Evolutionary conservation across 2,888 invertebrate species (phyloP).

Genomic region (Iselma pallidipennis): DNA sequence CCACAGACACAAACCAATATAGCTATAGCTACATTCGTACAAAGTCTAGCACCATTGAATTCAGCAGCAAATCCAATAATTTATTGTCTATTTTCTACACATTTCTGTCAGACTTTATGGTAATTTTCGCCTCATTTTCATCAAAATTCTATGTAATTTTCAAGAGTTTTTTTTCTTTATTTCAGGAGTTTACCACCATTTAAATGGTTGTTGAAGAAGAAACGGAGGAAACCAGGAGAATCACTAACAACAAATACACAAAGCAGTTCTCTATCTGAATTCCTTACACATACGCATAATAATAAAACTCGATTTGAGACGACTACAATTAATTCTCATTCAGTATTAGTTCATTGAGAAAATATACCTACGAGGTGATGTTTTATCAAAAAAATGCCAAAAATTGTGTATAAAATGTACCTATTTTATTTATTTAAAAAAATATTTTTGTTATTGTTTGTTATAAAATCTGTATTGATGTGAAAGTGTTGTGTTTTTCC

Average conservation of each 20-base stretch:
- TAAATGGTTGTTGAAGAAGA: slow-evolving; percentile 44
- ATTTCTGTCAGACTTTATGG: slow-evolving; percentile 84
- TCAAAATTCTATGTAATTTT: neutral
- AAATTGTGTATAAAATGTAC: neutral
- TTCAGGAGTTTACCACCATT: slow-evolving; percentile 44
- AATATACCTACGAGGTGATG: neutral
- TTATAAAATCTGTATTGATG: too few relatives aligned
- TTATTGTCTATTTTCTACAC: slow-evolving; percentile 90
- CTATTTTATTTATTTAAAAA: slow-evolving; percentile 3
- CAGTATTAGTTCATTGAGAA: slow-evolving; percentile 29
- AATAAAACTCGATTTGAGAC: slow-evolving; percentile 32
- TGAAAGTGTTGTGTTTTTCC: too few relatives aligned
- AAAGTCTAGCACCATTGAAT: slow-evolving; percentile 89
- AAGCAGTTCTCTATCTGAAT: slow-evolving; percentile 52
- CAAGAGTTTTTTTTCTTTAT: slow-evolving; percentile 7
- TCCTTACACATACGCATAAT: slow-evolving; percentile 39
- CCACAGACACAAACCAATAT: slow-evolving; percentile 78
- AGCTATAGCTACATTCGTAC: slow-evolving; percentile 87
- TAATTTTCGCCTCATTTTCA: slow-evolving; percentile 52
- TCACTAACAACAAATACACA: slow-evolving; percentile 61
- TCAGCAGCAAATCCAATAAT: slow-evolving; percentile 94
- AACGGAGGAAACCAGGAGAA: slow-evolving; percentile 34
- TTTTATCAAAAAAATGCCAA: neutral
- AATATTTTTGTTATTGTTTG: too few relatives aligned
- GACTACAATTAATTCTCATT: slow-evolving; percentile 32